Conservation (phyloP, 1,140 invertebrate genomes). For the Dendroctonus valens region DNA sequence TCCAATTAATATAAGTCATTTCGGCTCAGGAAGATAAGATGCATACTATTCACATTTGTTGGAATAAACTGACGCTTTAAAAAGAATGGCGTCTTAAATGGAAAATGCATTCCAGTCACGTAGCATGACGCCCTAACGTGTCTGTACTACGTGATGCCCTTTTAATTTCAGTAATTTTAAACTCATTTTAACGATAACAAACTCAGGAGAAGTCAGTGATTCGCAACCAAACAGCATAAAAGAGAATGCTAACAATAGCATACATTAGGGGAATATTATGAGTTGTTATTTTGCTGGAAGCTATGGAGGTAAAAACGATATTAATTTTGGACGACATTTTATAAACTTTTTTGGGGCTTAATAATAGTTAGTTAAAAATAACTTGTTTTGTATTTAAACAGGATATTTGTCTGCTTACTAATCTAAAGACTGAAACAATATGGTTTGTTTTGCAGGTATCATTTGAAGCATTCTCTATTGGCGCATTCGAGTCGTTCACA, state of each 20-base stretch:
- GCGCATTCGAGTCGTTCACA: conserved; percentile 71
- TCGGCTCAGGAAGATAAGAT: conserved; percentile 4
- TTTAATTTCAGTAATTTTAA: conserved; percentile 25
- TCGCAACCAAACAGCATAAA: too few species aligned
- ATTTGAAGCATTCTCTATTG: conserved; percentile 74
- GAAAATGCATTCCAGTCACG: conserved; percentile 12
- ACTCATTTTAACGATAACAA: conserved; percentile 20
- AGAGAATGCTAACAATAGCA: too few species aligned
- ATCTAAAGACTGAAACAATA: too few species aligned
- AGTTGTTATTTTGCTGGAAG: background rate
- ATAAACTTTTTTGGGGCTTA: background rate
- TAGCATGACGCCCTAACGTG: conserved; percentile 19
- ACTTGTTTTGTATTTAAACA: background rate
- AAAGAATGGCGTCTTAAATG: conserved; percentile 6
- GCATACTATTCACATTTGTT: conserved; percentile 9
- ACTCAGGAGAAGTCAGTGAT: background rate
- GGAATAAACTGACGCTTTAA: conserved; percentile 5
- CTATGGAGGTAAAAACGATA: background rate
- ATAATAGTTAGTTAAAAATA: too few species aligned
- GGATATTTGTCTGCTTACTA: too few species aligned
- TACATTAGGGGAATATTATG: background rate
- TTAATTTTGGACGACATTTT: too few species aligned
- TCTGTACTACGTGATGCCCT: conserved; percentile 18
- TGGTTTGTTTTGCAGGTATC: conserved; percentile 57
- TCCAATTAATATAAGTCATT: too few species aligned